Percentiles rank a stretch among this genome's conserved stretches.
These are phyloP conservation scores for Doryteuthis pealeii DNA, from an alignment of 1,140 invertebrate species.

Conservation along the genomic window DNA sequence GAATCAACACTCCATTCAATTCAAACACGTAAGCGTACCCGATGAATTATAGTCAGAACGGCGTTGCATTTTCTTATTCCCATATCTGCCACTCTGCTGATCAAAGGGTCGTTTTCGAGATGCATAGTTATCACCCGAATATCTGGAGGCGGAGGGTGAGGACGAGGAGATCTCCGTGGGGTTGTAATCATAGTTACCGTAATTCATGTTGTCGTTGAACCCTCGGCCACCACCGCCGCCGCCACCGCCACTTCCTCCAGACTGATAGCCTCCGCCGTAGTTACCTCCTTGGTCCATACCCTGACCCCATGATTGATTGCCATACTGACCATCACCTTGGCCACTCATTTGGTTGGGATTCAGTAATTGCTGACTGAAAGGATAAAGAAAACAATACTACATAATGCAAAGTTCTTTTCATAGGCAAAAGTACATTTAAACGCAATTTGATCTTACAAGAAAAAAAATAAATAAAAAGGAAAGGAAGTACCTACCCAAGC, in stretches of 20 bases:
- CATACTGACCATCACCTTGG: too few relatives aligned
- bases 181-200: neutral
- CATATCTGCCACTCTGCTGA: neutral
- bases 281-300: too few relatives aligned
- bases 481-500: neutral
- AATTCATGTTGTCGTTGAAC: too few relatives aligned
- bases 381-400: too few relatives aligned
- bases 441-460: neutral
- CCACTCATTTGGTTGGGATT: too few relatives aligned
- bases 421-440: neutral
- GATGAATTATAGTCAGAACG: neutral
- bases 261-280: too few relatives aligned
- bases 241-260: too few relatives aligned
- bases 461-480: neutral
- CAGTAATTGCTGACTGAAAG: too few relatives aligned
- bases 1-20: neutral
- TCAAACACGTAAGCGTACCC: neutral
- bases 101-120: neutral
- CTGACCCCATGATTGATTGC: too few relatives aligned
- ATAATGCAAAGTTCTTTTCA: neutral
- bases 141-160: neutral
- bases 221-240: too few relatives aligned
- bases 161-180: neutral
- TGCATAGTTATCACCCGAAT: neutral
- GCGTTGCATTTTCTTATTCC: neutral